These are phyloP conservation scores for Oligia strigilis DNA, from an alignment of 2,888 invertebrate genomes.

Conservation along the genomic window DNA sequence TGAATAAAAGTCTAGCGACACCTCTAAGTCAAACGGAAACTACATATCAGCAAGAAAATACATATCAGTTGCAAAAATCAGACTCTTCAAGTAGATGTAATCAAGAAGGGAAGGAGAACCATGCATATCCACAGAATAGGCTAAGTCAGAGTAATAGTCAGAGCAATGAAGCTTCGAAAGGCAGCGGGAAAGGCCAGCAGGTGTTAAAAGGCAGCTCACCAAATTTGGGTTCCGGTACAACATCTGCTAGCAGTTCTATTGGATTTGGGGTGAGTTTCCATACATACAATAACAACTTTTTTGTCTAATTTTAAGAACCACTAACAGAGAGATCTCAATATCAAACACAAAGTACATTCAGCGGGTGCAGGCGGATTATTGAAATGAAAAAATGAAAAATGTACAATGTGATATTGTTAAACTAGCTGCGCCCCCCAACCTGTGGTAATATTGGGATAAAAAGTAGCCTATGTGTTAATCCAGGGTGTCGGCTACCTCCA, in stretches of 20 bases:
- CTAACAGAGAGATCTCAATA: conserved; percentile 1
- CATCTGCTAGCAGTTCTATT: conserved; percentile 81
- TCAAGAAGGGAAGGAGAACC: conserved; percentile 89
- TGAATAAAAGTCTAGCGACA: conserved; percentile 92
- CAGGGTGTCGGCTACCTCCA: too few relatives aligned
- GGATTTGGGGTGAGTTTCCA: conserved; percentile 86
- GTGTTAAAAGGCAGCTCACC: conserved; percentile 85
- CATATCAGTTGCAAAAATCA: conserved; percentile 90
- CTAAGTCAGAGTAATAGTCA: conserved; percentile 86
- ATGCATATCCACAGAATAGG: conserved; percentile 90
- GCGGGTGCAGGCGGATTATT: neutral
- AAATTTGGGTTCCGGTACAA: conserved; percentile 82
- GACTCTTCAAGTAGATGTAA: conserved; percentile 89
- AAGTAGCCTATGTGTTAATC: too few relatives aligned
- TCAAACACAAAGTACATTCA: neutral
- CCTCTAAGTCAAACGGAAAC: conserved; percentile 91
- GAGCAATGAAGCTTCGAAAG: conserved; percentile 82
- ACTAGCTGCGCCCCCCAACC: too few relatives aligned
- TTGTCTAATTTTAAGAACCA: neutral
- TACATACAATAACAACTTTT: too few relatives aligned
- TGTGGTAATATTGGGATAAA: too few relatives aligned
- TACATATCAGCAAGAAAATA: conserved; percentile 89
- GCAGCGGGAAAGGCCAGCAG: conserved; percentile 78
- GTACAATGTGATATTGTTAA: neutral
- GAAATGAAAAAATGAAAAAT: neutral